A percentile compares a stretch with the other conserved stretches of the same genome.
phyloP scores from a whole-genome alignment of 1,140 invertebrate species.

The Orius insidiosus region DNA sequence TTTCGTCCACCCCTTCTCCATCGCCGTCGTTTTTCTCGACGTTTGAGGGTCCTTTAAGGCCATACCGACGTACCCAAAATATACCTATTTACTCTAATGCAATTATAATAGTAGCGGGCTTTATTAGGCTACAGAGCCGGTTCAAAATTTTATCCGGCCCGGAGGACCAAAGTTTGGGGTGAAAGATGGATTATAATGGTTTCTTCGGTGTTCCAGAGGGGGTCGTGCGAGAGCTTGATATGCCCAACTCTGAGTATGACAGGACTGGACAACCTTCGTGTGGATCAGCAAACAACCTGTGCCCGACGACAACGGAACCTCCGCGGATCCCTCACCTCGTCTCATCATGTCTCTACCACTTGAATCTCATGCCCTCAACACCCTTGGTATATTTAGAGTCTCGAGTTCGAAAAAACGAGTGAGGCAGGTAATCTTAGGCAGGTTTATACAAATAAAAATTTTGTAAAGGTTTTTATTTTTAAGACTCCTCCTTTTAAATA shows the following conservation, averaged over 20 bases:
- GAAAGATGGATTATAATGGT: background rate
- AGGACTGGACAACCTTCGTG: conserved; percentile 30
- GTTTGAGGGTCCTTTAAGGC: too few relatives aligned
- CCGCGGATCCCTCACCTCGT: conserved; percentile 55
- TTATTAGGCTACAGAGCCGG: too few relatives aligned
- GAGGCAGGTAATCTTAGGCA: conserved; percentile 47
- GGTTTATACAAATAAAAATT: background rate
- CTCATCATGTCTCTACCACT: conserved; percentile 56
- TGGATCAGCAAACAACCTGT: conserved; percentile 21
- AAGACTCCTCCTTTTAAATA: conserved; percentile 17
- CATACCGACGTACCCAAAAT: too few relatives aligned
- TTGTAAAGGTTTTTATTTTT: conserved; percentile 2
- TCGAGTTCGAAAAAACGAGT: conserved; percentile 79
- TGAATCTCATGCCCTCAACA: conserved; percentile 61
- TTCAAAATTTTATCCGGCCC: too few relatives aligned
- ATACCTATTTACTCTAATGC: too few relatives aligned
- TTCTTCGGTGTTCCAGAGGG: conserved; percentile 32
- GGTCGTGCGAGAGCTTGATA: conserved; percentile 45
- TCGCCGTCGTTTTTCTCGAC: too few relatives aligned
- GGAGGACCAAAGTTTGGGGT: too few relatives aligned
- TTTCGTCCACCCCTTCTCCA: too few relatives aligned
- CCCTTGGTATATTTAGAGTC: conserved; percentile 75
- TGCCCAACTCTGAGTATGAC: conserved; percentile 35
- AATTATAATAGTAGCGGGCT: too few relatives aligned
- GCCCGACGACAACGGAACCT: conserved; percentile 22